Conservation (phyloP, 2,797 vertebrate species). For the Myotis planiceps region DNA sequence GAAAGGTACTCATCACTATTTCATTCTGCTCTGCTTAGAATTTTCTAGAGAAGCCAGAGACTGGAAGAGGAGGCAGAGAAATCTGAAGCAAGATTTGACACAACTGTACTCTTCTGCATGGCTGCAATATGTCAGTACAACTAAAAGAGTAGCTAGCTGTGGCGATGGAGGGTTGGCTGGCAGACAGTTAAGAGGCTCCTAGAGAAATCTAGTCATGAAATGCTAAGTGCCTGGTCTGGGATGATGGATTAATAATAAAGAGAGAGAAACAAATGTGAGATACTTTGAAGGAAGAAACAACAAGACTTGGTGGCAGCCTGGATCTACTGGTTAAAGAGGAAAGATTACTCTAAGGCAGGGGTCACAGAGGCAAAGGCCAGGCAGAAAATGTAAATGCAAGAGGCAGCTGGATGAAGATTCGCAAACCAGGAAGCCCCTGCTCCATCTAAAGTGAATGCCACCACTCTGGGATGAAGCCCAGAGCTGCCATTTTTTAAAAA, state of each 20-base stretch:
- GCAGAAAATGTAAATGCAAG: neutral
- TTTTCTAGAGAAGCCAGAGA: conserved; percentile 23
- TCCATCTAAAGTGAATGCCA: neutral
- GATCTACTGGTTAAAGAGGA: neutral
- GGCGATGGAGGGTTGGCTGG: too few relatives aligned
- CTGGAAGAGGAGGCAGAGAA: neutral
- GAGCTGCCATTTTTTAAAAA: neutral
- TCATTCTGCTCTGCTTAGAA: conserved; percentile 8
- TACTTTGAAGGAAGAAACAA: conserved; percentile 16
- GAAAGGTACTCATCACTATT: neutral
- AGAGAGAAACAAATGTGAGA: neutral
- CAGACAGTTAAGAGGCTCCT: neutral
- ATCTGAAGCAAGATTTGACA: neutral
- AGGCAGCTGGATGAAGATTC: neutral
- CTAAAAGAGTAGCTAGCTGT: neutral
- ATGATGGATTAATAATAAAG: neutral
- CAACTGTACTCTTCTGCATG: neutral
- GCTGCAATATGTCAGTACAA: neutral
- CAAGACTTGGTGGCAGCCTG: neutral
- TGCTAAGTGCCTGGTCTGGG: neutral
- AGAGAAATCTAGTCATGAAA: neutral
- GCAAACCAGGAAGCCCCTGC: neutral
- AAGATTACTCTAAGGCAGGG: neutral
- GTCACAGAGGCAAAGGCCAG: neutral
- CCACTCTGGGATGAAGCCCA: neutral